Base-by-base conservation (phyloP, 2,888 invertebrate species). In the Drosophila differens region DNA sequence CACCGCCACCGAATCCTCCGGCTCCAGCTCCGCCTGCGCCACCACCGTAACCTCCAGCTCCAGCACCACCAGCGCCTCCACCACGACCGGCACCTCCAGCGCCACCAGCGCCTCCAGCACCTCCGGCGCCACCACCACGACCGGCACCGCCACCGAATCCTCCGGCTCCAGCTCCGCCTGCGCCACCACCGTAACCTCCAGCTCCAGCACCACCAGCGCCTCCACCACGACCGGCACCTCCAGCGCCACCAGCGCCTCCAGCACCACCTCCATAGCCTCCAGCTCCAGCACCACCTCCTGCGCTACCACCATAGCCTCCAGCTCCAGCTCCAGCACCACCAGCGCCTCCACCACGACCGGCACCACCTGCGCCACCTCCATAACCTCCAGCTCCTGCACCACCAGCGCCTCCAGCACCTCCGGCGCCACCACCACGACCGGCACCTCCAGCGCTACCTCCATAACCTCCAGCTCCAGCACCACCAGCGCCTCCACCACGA, bases 21-120 rank as follows among this genome's bases (percentile, higher is more conserved):
- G 44, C 73, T 3, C 69, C 70, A 3, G 55, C 33, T 19, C 72
- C 76, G 4, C 66, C 78, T 19, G 81, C 90, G 16, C 61, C 60
- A 9, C 61, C 72, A 2, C 53, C 69, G 10, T 5, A 22, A 3
- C 41, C 58, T 14, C n/a, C 41, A 4, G 12, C 58, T 14, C n/a
- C 41, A 4, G 12, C 69, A 2, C 65, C 73, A 10, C 59, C 69
- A 0, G 47, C 77, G 1, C 68, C 67, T 14, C 53, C 59, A 30
- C 41, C 70, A 16, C 61, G 60, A 7, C 58, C 77, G 1, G 49
- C 76, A 54, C 41, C 61, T 1, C 58, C 76, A 14, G 74, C 41
- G 12, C n/a, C 70, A 0, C 70, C 71, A 10, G n/a, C 44, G 3
- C 44, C 44, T 44, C 53, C 47, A 5, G 37, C n/a, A 4, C 63